Conservation (phyloP, 2,888 invertebrate genomes). For the Orthosia cruda region DNA sequence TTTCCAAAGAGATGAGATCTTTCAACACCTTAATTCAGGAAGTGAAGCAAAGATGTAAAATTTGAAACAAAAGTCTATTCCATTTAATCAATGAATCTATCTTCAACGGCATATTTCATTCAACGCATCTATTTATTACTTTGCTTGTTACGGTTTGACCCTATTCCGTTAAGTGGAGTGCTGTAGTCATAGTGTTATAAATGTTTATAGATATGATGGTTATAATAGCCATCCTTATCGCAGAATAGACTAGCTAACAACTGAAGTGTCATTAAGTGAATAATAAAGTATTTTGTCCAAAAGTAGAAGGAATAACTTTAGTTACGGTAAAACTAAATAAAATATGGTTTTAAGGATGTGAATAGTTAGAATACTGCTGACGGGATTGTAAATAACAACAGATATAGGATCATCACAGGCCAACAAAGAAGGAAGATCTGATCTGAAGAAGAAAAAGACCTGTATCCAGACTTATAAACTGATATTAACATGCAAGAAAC, state of each 20-base stretch:
- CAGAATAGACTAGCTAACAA: not conserved
- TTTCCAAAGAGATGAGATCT: not conserved
- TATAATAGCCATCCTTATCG: conserved; percentile 26
- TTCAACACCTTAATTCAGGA: conserved; percentile 1
- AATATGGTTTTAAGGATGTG: not conserved
- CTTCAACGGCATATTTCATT: conserved; percentile 31
- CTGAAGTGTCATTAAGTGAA: not conserved
- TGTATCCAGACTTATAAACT: too few species aligned
- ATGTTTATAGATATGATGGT: conserved; percentile 12
- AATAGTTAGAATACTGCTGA: not conserved
- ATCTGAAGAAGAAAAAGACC: not conserved
- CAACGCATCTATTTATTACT: conserved; percentile 16
- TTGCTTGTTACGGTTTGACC: conserved; percentile 38
- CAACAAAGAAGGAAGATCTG: not conserved
- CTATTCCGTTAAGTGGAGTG: conserved; percentile 33
- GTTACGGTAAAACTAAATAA: not conserved
- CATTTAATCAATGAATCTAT: conserved; percentile 31
- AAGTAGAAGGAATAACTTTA: not conserved
- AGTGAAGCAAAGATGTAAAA: not conserved
- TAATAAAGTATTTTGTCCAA: not conserved
- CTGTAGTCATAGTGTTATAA: not conserved
- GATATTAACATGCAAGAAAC: not conserved
- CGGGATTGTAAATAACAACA: not conserved
- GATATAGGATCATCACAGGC: accelerated
- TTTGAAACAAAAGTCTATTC: not conserved